Conservation (phyloP, 2,797 vertebrate species). For the Pangasius larnaudii region DNA sequence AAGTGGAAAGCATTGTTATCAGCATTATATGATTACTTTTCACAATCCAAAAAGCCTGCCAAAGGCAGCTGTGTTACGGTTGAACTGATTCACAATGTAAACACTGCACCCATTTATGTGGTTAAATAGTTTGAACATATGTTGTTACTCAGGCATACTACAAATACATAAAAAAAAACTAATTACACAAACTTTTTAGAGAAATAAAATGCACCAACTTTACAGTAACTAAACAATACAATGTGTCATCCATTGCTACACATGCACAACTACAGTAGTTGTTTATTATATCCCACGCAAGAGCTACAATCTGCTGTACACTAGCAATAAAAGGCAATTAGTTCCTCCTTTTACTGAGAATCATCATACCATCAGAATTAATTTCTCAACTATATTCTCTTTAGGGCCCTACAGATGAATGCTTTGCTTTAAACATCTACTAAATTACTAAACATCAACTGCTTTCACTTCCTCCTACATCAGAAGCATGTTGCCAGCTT, state of each 20-base stretch:
- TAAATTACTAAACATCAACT: neutral
- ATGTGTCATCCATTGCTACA: neutral
- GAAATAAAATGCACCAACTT: neutral
- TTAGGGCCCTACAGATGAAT: neutral
- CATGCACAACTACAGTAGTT: neutral
- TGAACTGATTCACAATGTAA: conserved; percentile 28
- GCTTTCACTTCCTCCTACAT: neutral
- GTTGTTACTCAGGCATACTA: neutral
- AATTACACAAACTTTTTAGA: neutral
- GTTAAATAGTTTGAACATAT: neutral
- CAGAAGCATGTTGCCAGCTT: neutral
- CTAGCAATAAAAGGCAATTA: neutral
- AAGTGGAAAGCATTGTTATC: conserved; percentile 4
- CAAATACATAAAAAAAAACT: neutral
- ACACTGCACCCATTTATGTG: conserved; percentile 2
- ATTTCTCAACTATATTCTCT: neutral
- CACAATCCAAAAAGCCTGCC: neutral
- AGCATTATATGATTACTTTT: neutral
- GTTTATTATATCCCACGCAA: neutral
- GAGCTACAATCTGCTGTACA: neutral
- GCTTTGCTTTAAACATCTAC: neutral
- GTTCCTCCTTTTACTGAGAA: neutral
- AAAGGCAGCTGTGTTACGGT: neutral
- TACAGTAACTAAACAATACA: neutral
- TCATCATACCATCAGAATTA: neutral